Evolutionary conservation across 30 jellyfish, hydroid and myxozoan species (phyloP).

Genomic region (Aurelia aurita): DNA sequence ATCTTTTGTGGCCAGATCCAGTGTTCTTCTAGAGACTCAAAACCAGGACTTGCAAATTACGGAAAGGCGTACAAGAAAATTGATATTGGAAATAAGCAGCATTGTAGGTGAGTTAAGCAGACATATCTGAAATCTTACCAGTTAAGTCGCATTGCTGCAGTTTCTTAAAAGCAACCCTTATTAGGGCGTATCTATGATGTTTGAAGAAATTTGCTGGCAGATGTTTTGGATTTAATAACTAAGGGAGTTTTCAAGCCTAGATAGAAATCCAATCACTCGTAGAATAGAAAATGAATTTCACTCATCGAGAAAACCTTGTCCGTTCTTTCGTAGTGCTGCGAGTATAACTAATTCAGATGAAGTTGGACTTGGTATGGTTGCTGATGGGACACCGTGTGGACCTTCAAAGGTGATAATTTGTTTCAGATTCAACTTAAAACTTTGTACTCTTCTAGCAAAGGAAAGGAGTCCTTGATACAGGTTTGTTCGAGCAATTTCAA

Average conservation of each 20-base stretch:
- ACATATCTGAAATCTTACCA: no score
- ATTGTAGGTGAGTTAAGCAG: neutral
- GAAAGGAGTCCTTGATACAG: no score
- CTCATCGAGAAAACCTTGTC: no score
- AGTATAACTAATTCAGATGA: constrained; percentile 58
- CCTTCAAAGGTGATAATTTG: constrained; percentile 45
- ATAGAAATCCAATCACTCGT: neutral
- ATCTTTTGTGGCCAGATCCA: constrained; percentile 78
- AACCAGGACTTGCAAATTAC: constrained; percentile 35
- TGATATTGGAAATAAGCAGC: neutral
- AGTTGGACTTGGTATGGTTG: constrained; percentile 77
- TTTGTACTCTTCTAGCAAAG: no score
- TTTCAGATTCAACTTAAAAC: no score
- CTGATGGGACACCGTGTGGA: constrained; percentile 78
- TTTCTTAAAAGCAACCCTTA: no score
- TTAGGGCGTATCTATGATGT: neutral
- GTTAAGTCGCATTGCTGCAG: no score
- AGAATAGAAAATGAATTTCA: neutral
- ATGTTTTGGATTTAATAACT: neutral
- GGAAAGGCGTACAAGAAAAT: no score
- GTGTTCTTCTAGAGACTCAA: constrained; percentile 28
- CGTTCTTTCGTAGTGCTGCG: constrained; percentile 55
- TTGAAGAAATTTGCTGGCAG: neutral
- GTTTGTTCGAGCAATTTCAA: no score
- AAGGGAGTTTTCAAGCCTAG: no score